Evolutionary conservation across 2,797 vertebrate genomes (phyloP).

Genomic region (Scyliorhinus canicula): DNA sequence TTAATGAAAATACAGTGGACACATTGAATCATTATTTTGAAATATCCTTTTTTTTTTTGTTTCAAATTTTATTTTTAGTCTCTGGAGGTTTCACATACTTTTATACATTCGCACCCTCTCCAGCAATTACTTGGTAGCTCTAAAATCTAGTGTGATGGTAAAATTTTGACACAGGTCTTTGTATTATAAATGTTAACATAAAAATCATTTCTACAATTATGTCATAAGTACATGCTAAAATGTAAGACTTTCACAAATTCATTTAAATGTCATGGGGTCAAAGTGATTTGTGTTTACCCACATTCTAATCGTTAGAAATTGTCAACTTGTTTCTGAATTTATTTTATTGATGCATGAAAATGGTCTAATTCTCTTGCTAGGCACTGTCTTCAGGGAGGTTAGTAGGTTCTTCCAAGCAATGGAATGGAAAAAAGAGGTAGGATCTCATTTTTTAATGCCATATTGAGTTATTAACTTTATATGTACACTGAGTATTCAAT

Average conservation of each 20-base stretch:
- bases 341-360: constrained; percentile 33
- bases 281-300: not conserved
- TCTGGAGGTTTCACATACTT: not conserved
- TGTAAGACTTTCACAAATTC: not conserved
- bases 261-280: not conserved
- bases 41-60: not conserved
- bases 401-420: constrained; percentile 51
- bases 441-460: not conserved
- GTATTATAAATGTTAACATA: not conserved
- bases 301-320: not conserved
- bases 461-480: not conserved
- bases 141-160: not conserved
- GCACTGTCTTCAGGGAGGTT: constrained; percentile 71
- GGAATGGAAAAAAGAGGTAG: constrained; percentile 62
- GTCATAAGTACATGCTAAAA: not conserved
- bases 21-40: not conserved
- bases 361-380: constrained; percentile 53
- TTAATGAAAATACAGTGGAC: not conserved
- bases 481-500: not conserved
- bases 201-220: not conserved
- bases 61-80: not conserved
- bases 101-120: not conserved
- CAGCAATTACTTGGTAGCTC: not conserved
- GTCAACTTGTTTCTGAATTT: not conserved
- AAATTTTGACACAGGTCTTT: not conserved